Evolutionary conservation across 2,888 invertebrate species (phyloP).

Genomic region (Drosophila siamana): DNA sequence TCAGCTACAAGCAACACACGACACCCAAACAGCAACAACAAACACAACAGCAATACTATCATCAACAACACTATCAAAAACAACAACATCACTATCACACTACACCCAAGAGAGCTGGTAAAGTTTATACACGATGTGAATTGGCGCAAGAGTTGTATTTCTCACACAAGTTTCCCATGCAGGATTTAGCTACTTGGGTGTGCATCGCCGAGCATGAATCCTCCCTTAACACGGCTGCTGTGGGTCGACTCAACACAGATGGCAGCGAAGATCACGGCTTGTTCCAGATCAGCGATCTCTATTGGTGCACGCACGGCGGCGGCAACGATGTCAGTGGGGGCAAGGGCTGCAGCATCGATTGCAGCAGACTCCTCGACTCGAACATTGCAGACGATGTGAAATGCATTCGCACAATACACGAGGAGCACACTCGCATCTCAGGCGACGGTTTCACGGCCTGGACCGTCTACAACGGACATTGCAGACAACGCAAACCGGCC

Average conservation of each 20-base stretch:
- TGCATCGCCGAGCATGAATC: slow-evolving; percentile 91
- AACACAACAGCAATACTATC: slow-evolving; percentile 24
- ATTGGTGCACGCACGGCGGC: slow-evolving; percentile 88
- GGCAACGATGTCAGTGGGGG: slow-evolving; percentile 82
- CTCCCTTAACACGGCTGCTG: slow-evolving; percentile 88
- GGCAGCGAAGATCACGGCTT: slow-evolving; percentile 90
- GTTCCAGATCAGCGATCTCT: slow-evolving; percentile 91
- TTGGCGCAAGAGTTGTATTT: slow-evolving; percentile 88
- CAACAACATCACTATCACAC: slow-evolving; percentile 49
- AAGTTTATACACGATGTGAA: slow-evolving; percentile 90
- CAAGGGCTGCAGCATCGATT: slow-evolving; percentile 88
- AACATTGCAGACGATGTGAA: slow-evolving; percentile 88
- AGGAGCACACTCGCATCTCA: slow-evolving; percentile 89
- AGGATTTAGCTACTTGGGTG: slow-evolving; percentile 88
- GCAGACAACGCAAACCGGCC: slow-evolving; percentile 85
- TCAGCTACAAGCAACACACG: slow-evolving; percentile 53
- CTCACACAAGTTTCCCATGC: slow-evolving; percentile 86
- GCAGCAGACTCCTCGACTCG: slow-evolving; percentile 88
- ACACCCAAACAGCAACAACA: slow-evolving; percentile 38
- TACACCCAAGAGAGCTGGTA: slow-evolving; percentile 75
- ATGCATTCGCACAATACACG: slow-evolving; percentile 88
- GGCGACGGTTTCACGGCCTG: slow-evolving; percentile 91
- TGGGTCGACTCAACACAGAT: slow-evolving; percentile 85
- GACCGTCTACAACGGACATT: slow-evolving; percentile 89
- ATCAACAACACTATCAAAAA: slow-evolving; percentile 43